Base-by-base conservation (phyloP, 2,113 vertebrate genomes). In the Gavialis gangeticus region DNA sequence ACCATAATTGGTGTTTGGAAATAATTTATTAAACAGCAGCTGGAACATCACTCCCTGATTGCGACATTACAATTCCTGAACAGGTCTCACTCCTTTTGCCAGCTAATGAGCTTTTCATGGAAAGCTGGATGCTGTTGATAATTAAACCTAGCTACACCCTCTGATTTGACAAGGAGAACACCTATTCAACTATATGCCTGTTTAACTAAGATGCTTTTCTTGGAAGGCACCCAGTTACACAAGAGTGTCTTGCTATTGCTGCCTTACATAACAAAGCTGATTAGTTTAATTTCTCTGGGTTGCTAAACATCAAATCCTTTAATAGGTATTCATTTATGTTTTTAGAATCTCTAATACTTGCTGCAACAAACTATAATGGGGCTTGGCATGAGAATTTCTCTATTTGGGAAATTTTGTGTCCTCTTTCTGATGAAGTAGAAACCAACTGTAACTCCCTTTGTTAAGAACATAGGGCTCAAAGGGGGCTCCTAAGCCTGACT, bases 171-270 rank as follows among this genome's bases (percentile, higher is more conserved):
- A 86, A 91, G 55, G 46, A 57, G 54, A 77, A 93, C 80, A 90
- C 58, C 79, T 88, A 75, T 84, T 78, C 46, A 34, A 89, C 75
- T 60, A 79, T 12, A 8, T n/a, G 73, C 89, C 94, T 82, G 83
- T 66, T 28, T 73, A 64, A 67, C 79, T 85, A 91, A 85, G 83
- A 86, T 2, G 22, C 78, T 87, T 96, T 94, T 24, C 28, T 89
- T 94, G 86, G 90, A 95, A 95, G 92, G 60, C 62, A 94, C 87
- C 58, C 88, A 94, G 24, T 75, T 66, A 82, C 55, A 89, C 85
- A 84, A 30, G 64, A 92, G 57, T 62, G 89, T 73, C 95, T 96
- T 67, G 46, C 56, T 94, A 84, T 87, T 81, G 92, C 76, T 91
- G 73, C 34, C 84, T 94, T 77, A 88, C 60, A 63, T 14, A 85